These are phyloP conservation scores for Chrysogorgia sp. DNA, from an alignment of 92 coral and sea anemone species.

Conservation along the genomic window DNA sequence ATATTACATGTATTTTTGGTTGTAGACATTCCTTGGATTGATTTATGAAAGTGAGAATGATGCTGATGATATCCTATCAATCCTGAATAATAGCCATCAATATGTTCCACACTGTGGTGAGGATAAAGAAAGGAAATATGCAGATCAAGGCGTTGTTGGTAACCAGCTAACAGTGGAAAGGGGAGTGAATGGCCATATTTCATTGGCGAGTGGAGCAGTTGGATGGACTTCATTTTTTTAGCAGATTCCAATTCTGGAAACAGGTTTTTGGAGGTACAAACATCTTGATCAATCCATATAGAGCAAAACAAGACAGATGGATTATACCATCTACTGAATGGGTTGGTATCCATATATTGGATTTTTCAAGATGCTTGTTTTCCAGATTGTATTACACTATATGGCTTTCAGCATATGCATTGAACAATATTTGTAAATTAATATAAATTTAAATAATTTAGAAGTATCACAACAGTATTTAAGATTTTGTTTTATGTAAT, in stretches of 20 bases:
- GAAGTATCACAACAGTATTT: not conserved
- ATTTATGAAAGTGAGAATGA: constrained; percentile 72
- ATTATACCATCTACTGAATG: not conserved
- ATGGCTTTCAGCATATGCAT: not conserved
- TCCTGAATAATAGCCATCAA: constrained; percentile 55
- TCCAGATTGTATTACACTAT: not conserved
- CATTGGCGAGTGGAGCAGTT: constrained; percentile 69
- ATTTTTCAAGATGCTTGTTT: not conserved
- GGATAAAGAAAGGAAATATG: constrained; percentile 19
- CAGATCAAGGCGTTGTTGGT: constrained; percentile 67
- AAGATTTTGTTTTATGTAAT: too few species aligned
- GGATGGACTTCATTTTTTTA: constrained; percentile 50
- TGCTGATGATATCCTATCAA: constrained; percentile 63
- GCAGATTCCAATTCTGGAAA: constrained; percentile 71
- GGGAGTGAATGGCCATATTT: constrained; percentile 59
- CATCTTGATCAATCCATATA: not conserved
- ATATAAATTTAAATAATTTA: too few species aligned
- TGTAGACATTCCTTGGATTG: constrained; percentile 67
- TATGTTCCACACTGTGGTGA: constrained; percentile 68
- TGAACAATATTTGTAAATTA: too few species aligned
- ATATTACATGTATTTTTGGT: not conserved
- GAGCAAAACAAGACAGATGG: not conserved
- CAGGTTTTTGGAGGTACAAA: constrained; percentile 56
- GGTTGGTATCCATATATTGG: not conserved
- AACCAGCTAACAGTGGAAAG: constrained; percentile 68